Evolutionary conservation across 2,888 invertebrate species (phyloP).

Genomic region (Drosophila pseudotakahashii): DNA sequence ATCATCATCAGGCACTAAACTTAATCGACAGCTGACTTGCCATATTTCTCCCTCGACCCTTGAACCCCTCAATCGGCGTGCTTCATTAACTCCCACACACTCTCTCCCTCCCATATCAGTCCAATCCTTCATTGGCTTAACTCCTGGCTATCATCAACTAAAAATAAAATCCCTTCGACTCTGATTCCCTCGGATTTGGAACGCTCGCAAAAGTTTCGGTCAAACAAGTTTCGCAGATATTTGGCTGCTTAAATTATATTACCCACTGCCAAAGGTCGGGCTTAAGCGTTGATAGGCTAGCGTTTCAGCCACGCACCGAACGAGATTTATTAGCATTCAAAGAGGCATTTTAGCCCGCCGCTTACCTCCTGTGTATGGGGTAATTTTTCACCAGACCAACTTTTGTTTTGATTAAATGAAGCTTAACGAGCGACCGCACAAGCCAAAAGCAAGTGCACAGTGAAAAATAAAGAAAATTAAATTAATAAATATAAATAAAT

Average conservation of each 20-base stretch:
- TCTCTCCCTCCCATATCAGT: slow-evolving; percentile 25
- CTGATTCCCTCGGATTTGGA: slow-evolving; percentile 13
- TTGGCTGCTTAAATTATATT: slow-evolving; percentile 63
- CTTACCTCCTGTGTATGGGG: slow-evolving; percentile 60
- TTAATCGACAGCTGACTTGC: slow-evolving; percentile 47
- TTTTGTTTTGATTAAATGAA: slow-evolving; percentile 82
- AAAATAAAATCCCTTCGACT: slow-evolving; percentile 30
- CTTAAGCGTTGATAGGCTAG: slow-evolving; percentile 53
- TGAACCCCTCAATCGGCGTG: slow-evolving; percentile 48
- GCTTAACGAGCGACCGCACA: slow-evolving; percentile 71
- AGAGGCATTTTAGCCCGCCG: slow-evolving; percentile 70
- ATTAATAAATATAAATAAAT: too few species aligned
- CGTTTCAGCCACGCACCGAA: slow-evolving; percentile 42
- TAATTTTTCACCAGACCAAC: slow-evolving; percentile 76
- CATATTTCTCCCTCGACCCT: slow-evolving; percentile 39
- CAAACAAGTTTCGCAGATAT: slow-evolving; percentile 44
- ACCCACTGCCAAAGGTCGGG: slow-evolving; percentile 64
- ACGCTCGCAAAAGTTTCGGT: slow-evolving; percentile 27
- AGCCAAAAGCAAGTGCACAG: slow-evolving; percentile 22
- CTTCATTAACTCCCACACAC: slow-evolving; percentile 63
- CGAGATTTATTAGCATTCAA: slow-evolving; percentile 82
- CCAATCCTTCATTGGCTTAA: slow-evolving; percentile 59
- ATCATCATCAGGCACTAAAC: slow-evolving; percentile 47
- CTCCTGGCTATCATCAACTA: slow-evolving; percentile 41
- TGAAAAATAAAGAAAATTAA: slow-evolving; percentile 4